Percentiles rank a stretch among this genome's conserved stretches.
phyloP scores from a whole-genome alignment of 2,113 vertebrate species.

The Dromiciops gliroides region DNA sequence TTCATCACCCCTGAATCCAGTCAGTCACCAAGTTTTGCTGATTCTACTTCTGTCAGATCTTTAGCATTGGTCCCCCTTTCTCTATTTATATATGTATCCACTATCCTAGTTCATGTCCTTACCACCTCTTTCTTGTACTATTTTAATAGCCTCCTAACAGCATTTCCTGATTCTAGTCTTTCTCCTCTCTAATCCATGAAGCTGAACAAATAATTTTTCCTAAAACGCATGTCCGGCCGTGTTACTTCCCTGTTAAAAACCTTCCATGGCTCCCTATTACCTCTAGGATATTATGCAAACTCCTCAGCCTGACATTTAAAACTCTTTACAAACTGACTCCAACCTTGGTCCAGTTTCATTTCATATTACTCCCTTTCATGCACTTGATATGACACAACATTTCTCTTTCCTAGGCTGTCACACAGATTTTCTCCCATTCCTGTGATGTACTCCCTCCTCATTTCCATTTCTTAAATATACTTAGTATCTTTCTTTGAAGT shows the following conservation, averaged over 20 bases:
- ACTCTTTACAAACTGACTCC: not conserved
- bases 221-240: no score
- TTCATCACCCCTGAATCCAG: not conserved
- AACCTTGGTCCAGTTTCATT: not conserved
- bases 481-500: not conserved
- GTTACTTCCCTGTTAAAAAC: no score
- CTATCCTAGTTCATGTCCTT: not conserved
- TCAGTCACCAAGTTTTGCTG: not conserved
- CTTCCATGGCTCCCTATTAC: no score
- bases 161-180: not conserved
- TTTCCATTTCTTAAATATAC: not conserved
- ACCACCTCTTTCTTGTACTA: not conserved
- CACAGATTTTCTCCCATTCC: not conserved
- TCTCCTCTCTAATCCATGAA: not conserved
- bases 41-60: not conserved
- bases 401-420: not conserved
- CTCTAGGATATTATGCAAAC: no score
- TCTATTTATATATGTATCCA: not conserved
- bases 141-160: not conserved
- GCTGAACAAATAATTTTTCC: no score
- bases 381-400: not conserved
- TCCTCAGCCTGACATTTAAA: not conserved
- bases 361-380: not conserved
- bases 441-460: not conserved
- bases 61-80: not conserved